Evolutionary conservation across 2,797 vertebrate genomes (phyloP).

Genomic region (Ara ararauna): DNA sequence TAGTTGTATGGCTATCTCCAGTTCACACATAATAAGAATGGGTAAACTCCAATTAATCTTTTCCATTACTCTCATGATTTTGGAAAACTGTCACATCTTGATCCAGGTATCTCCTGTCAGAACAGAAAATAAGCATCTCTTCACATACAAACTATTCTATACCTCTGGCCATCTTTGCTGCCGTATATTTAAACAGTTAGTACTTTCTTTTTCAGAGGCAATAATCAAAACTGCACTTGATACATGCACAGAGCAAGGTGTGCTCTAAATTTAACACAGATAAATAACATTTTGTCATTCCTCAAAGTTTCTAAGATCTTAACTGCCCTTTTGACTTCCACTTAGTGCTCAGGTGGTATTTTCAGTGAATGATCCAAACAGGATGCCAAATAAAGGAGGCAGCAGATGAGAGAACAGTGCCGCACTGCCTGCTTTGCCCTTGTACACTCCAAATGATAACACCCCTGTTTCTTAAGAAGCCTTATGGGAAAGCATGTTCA

Average conservation of each 20-base stretch:
- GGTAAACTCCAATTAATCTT: neutral
- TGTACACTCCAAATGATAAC: neutral
- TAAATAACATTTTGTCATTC: neutral
- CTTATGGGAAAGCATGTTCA: neutral
- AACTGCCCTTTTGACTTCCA: neutral
- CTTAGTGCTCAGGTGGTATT: neutral
- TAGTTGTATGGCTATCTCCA: neutral
- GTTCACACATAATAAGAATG: neutral
- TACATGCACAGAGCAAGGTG: neutral
- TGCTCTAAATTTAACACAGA: neutral
- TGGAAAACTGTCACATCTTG: neutral
- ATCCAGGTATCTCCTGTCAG: neutral
- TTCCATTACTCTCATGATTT: neutral
- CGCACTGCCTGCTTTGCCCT: neutral
- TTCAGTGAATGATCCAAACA: neutral
- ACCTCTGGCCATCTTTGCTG: neutral
- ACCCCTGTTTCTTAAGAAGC: neutral
- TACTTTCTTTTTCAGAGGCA: neutral
- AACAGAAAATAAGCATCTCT: neutral
- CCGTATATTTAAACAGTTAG: neutral
- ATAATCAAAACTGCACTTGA: neutral
- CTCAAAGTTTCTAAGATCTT: neutral
- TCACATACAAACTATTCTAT: neutral
- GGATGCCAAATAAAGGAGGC: neutral
- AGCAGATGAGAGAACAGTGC: neutral